These are phyloP conservation scores for Gymnothorax reevesii DNA, from an alignment of 2,797 vertebrate genomes.

Conservation along the genomic window DNA sequence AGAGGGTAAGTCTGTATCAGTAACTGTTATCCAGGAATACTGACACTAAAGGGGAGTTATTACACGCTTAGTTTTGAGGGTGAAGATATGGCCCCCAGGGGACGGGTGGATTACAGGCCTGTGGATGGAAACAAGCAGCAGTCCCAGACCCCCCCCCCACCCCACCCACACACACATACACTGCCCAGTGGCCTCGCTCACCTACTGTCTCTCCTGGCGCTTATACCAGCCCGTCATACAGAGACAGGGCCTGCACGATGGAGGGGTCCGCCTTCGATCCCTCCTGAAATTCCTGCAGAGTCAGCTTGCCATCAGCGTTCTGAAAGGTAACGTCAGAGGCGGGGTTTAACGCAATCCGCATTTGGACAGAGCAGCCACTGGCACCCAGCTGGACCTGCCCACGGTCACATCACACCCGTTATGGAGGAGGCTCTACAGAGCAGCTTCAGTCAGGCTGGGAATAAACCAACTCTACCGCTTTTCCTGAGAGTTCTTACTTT, in stretches of 20 bases:
- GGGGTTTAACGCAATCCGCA: constrained; percentile 20
- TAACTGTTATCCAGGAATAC: background rate
- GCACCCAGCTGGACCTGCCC: constrained; percentile 4
- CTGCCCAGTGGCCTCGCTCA: constrained; percentile 50
- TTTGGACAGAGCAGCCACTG: background rate
- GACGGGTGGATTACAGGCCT: background rate
- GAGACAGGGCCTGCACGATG: constrained; percentile 94
- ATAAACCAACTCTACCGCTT: background rate
- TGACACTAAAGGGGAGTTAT: background rate
- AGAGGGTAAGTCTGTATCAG: background rate
- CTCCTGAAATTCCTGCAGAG: constrained; percentile 98
- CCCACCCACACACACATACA: constrained; percentile 8
- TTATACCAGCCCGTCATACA: constrained; percentile 93
- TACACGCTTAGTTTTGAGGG: background rate
- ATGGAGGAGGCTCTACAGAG: constrained; percentile 57
- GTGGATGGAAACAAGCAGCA: background rate
- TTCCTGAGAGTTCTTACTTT: background rate
- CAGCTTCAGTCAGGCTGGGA: background rate
- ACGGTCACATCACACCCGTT: constrained; percentile 42
- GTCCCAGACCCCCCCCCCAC: background rate
- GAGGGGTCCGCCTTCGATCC: constrained; percentile 98
- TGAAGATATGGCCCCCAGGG: background rate
- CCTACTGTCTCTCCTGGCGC: constrained; percentile 51
- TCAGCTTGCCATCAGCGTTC: constrained; percentile 96
- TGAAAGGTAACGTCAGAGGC: constrained; percentile 58